A percentile compares a stretch with the other conserved stretches of the same genome.
Conservation (phyloP, 2,113 vertebrate species). For the Colius striatus region DNA sequence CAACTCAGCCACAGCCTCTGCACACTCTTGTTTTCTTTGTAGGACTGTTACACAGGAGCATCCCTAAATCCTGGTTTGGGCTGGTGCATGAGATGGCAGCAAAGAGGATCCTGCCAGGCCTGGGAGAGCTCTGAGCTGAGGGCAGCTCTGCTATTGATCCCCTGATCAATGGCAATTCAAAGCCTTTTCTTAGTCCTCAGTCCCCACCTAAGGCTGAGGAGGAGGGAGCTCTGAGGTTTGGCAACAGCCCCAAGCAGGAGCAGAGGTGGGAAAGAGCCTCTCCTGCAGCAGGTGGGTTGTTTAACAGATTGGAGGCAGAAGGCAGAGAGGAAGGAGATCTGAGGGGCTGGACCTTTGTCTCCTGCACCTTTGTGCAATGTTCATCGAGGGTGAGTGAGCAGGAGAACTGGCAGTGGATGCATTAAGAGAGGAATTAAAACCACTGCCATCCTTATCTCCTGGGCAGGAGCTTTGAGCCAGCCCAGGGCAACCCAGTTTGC, state of each 20-base stretch:
- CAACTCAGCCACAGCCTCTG: not conserved
- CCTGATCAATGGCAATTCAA: constrained; percentile 41
- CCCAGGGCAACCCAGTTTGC: constrained; percentile 5
- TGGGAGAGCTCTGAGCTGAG: not conserved
- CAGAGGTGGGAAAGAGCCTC: not conserved
- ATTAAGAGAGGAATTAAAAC: constrained; percentile 38
- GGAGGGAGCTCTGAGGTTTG: not conserved
- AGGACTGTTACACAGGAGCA: not conserved
- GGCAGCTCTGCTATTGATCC: constrained; percentile 12
- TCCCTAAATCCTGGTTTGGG: not conserved
- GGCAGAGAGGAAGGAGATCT: not conserved
- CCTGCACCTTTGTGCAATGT: constrained; percentile 11
- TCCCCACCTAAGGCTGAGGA: not conserved
- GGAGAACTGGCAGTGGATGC: constrained; percentile 35
- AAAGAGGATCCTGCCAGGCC: not conserved
- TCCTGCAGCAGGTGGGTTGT: not conserved
- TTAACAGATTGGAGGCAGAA: constrained; percentile 47
- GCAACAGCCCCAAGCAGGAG: not conserved
- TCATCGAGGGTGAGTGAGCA: constrained; percentile 53
- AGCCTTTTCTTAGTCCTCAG: not conserved
- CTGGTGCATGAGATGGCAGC: not conserved
- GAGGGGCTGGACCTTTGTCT: constrained; percentile 44
- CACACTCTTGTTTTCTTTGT: not conserved
- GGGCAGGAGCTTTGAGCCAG: not conserved
- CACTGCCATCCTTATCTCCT: constrained; percentile 42